These are phyloP conservation scores for Orgyia antiqua DNA, from an alignment of 2,888 invertebrate species.

Conservation along the genomic window DNA sequence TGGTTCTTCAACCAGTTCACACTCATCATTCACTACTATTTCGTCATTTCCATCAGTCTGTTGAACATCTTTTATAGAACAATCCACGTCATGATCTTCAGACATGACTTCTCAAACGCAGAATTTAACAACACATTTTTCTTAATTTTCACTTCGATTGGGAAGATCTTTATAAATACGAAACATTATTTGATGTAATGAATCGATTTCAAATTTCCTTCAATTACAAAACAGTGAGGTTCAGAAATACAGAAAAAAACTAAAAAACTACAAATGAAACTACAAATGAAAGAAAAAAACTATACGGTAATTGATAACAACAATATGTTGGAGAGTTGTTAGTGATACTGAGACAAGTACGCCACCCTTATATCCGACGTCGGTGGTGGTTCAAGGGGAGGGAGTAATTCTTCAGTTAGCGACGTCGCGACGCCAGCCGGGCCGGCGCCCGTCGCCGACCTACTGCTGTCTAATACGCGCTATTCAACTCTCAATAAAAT, in stretches of 20 bases:
- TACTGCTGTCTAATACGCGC: constrained; percentile 31
- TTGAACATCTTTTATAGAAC: constrained; percentile 36
- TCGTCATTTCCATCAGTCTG: constrained; percentile 26
- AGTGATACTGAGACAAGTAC: constrained; percentile 25
- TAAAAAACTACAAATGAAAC: too few species aligned
- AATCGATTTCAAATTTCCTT: too few species aligned
- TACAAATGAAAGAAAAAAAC: too few species aligned
- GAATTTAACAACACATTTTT: constrained; percentile 26
- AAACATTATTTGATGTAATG: too few species aligned
- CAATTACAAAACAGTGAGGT: too few species aligned
- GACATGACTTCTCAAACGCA: constrained; percentile 54
- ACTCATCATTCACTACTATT: constrained; percentile 17
- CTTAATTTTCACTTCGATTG: constrained; percentile 1
- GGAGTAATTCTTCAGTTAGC: constrained; percentile 35
- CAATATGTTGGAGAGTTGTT: constrained; percentile 14
- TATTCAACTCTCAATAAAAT: constrained; percentile 28
- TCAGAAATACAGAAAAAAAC: too few species aligned
- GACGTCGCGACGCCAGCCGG: constrained; percentile 74
- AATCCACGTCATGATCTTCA: constrained; percentile 53
- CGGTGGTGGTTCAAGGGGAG: constrained; percentile 20
- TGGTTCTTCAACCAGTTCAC: constrained; percentile 25
- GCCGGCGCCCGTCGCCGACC: constrained; percentile 50
- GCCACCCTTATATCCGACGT: constrained; percentile 6
- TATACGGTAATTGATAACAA: constrained; percentile 9
- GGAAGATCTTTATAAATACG: too few species aligned